A percentile compares a stretch with the other conserved stretches of the same genome.
phyloP scores from a whole-genome alignment of 2,888 invertebrate species.

The Syrphus vitripennis region DNA sequence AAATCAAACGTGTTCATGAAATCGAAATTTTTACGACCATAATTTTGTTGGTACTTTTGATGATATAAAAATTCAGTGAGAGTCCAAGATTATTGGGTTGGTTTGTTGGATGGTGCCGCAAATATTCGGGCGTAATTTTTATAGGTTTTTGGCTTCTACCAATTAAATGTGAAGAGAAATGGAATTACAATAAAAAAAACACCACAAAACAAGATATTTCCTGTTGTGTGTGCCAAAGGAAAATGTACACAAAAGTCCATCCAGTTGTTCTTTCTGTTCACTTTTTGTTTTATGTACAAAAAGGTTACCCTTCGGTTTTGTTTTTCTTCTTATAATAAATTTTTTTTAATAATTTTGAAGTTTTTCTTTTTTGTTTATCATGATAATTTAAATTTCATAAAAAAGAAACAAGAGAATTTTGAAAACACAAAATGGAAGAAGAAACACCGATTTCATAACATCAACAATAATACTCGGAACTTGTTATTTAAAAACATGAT shows the following conservation, averaged over 20 bases:
- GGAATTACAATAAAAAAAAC: background rate
- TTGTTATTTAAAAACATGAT: background rate
- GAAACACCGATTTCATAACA: background rate
- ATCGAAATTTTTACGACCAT: slow-evolving; percentile 18
- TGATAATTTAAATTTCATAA: background rate
- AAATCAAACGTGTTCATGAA: background rate
- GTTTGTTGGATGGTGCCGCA: background rate
- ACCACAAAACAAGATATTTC: slow-evolving; percentile 48
- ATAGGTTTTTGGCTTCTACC: background rate
- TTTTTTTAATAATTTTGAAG: background rate
- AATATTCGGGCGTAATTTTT: slow-evolving; percentile 8
- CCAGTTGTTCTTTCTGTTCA: slow-evolving; percentile 10
- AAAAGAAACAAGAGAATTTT: background rate
- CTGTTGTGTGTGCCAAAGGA: slow-evolving; percentile 34
- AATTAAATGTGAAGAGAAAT: background rate
- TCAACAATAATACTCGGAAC: background rate
- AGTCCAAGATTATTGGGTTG: background rate
- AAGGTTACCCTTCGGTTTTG: background rate
- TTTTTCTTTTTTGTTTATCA: background rate
- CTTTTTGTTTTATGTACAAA: background rate
- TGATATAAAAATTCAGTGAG: background rate
- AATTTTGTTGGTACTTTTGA: background rate
- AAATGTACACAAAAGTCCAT: slow-evolving; percentile 10
- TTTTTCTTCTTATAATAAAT: background rate
- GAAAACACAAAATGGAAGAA: background rate